These are phyloP conservation scores for Sminthurides aquaticus DNA, from an alignment of 2,888 invertebrate species.

Conservation along the genomic window DNA sequence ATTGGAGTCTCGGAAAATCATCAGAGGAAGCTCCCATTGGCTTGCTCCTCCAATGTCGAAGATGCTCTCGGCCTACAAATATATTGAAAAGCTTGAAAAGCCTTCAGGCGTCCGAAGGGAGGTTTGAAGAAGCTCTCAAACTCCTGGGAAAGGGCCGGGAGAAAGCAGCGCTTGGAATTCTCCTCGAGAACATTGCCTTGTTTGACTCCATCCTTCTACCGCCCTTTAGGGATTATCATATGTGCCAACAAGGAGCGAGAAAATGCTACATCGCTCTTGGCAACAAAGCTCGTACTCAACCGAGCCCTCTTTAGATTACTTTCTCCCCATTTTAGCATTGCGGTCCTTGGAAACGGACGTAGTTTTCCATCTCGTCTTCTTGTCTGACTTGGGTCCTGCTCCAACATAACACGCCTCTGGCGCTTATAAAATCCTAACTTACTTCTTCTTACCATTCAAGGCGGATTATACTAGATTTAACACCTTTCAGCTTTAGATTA, in stretches of 20 bases:
- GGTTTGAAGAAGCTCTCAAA: constrained; percentile 36
- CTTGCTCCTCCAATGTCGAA: constrained; percentile 32
- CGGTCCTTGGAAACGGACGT: too few relatives aligned
- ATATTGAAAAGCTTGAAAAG: constrained; percentile 38
- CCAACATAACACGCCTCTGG: too few relatives aligned
- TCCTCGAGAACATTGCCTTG: constrained; percentile 36
- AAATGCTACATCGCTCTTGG: constrained; percentile 63
- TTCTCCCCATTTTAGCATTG: too few relatives aligned
- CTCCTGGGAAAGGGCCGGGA: constrained; percentile 44
- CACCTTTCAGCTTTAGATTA: too few relatives aligned
- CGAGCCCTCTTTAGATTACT: too few relatives aligned
- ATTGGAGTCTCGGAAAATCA: constrained; percentile 29
- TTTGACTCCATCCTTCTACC: constrained; percentile 54
- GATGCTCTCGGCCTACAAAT: constrained; percentile 33
- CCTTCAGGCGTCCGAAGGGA: constrained; percentile 37
- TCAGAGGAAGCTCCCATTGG: constrained; percentile 30
- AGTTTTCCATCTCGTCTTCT: too few relatives aligned
- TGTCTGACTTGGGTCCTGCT: too few relatives aligned
- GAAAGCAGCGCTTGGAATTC: constrained; percentile 36
- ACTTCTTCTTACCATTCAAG: too few relatives aligned
- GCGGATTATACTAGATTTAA: too few relatives aligned
- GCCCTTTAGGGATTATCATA: constrained; percentile 66
- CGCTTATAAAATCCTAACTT: too few relatives aligned
- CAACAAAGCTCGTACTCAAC: constrained; percentile 47
- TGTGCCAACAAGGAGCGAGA: constrained; percentile 64